phyloP scores from a whole-genome alignment of 92 coral and sea anemone genomes.

The Pocillopora grandis region DNA sequence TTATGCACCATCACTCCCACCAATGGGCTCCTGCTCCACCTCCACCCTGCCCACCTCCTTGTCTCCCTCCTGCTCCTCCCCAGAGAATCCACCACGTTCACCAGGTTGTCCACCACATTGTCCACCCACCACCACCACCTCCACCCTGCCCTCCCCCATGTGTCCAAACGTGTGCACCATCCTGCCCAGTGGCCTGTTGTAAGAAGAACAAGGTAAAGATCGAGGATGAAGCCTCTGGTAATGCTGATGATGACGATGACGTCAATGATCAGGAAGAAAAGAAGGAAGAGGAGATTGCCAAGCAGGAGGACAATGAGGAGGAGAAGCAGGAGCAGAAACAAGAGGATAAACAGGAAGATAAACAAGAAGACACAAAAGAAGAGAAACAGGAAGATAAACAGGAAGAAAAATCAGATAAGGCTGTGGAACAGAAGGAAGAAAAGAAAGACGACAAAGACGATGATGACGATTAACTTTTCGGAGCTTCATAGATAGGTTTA shows the following conservation, averaged over 20 bases:
- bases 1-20: constrained; percentile 49
- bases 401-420: neutral
- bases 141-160: constrained; percentile 74
- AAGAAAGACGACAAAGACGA: constrained; percentile 19
- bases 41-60: constrained; percentile 76
- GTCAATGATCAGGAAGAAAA: no score
- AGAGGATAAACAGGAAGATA: constrained; percentile 9
- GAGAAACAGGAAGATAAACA: constrained; percentile 30
- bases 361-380: neutral
- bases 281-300: neutral
- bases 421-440: constrained; percentile 22
- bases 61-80: constrained; percentile 71
- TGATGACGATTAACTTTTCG: constrained; percentile 30
- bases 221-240: constrained; percentile 28
- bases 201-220: constrained; percentile 85
- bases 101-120: constrained; percentile 78
- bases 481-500: constrained; percentile 42
- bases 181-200: constrained; percentile 82
- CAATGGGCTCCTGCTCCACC: constrained; percentile 83
- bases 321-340: constrained; percentile 31
- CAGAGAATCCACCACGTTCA: constrained; percentile 87
- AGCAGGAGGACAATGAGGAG: constrained; percentile 21
- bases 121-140: constrained; percentile 88
- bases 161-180: constrained; percentile 59
- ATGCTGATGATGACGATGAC: constrained; percentile 12